Evolutionary conservation across 2,888 invertebrate species (phyloP).

Genomic region (Tortrix viridana): DNA sequence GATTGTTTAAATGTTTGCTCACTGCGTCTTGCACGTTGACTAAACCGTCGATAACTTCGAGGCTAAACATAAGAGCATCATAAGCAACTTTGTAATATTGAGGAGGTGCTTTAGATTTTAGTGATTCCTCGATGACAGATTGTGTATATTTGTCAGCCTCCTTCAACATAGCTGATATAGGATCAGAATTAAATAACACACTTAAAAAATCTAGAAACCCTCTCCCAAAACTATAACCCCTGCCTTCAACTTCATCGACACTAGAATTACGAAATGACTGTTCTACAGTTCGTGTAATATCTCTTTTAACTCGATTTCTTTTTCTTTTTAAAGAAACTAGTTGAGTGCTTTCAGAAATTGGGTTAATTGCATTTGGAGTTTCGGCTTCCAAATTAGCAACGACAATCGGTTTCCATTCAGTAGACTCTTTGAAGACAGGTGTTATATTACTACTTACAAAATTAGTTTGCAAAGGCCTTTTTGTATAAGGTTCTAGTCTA

Average conservation of each 20-base stretch:
- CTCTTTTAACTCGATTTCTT: conserved; percentile 27
- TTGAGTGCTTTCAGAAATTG: conserved; percentile 28
- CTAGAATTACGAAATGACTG: conserved; percentile 31
- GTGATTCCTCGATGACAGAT: conserved; percentile 52
- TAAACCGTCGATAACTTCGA: conserved; percentile 68
- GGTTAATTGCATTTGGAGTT: conserved; percentile 45
- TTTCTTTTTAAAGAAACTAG: conserved; percentile 29
- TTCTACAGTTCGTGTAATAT: not conserved
- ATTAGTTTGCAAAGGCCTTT: conserved; percentile 47
- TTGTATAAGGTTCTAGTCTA: conserved; percentile 61
- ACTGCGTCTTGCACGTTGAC: conserved; percentile 59
- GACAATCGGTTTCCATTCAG: conserved; percentile 73
- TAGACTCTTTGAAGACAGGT: conserved; percentile 47
- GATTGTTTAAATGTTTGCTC: conserved; percentile 47
- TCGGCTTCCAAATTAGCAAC: conserved; percentile 52
- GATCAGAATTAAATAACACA: conserved; percentile 54
- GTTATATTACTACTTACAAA: conserved; percentile 44
- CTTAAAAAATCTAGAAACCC: conserved; percentile 54
- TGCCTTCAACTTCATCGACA: conserved; percentile 14
- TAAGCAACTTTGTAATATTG: conserved; percentile 64
- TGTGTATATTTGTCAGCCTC: conserved; percentile 57
- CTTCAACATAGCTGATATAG: conserved; percentile 49
- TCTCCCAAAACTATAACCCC: conserved; percentile 41
- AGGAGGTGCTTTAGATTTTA: conserved; percentile 60
- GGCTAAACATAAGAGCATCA: conserved; percentile 60